Evolutionary conservation across 2,797 vertebrate genomes (phyloP).

Genomic region (Malurus splendens): DNA sequence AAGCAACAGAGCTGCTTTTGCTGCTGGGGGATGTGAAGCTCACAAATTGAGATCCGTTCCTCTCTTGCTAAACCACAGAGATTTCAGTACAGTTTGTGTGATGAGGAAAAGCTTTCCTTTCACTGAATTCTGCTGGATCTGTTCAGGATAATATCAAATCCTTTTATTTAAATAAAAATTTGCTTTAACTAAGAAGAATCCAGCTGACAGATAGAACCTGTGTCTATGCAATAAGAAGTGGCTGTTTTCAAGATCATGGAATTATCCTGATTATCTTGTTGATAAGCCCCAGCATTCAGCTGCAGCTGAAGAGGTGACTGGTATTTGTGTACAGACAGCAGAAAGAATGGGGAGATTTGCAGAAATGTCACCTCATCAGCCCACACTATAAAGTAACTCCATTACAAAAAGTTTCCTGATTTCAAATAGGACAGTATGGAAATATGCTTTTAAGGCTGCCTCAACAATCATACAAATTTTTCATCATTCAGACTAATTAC

Average conservation of each 20-base stretch:
- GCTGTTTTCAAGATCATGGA: neutral
- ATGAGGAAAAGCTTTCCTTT: neutral
- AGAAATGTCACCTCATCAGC: neutral
- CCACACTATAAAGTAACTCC: neutral
- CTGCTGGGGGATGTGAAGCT: accelerated
- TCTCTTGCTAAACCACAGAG: neutral
- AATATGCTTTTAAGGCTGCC: neutral
- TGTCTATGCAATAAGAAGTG: neutral
- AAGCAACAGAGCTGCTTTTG: neutral
- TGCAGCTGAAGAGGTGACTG: neutral
- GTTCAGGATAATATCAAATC: neutral
- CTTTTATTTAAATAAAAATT: neutral
- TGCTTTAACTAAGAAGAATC: neutral
- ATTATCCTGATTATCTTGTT: neutral
- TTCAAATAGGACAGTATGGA: neutral
- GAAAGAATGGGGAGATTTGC: neutral
- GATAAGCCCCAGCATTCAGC: neutral
- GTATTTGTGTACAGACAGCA: neutral
- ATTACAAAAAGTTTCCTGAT: neutral
- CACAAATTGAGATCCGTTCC: neutral
- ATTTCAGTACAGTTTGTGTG: neutral
- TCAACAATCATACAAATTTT: neutral
- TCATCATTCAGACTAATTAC: neutral
- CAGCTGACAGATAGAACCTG: neutral
- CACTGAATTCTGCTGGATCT: neutral